Conservation (phyloP, 2,888 invertebrate genomes). For the Meteorus cinctellus region DNA sequence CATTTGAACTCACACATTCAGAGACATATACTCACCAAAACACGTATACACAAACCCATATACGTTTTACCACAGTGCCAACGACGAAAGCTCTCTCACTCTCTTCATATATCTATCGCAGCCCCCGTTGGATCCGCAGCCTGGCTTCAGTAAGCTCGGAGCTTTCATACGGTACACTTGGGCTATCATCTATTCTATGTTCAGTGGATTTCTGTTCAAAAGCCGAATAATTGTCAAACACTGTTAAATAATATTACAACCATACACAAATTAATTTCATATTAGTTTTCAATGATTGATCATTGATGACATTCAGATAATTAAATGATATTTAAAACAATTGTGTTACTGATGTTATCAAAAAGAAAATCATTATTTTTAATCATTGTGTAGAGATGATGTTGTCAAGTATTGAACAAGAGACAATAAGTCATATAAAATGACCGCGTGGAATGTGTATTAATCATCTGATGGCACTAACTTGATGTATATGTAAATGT, state of each 20-base stretch:
- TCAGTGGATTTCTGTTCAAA: not conserved
- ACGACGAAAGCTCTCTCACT: conserved; percentile 53
- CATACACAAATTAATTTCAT: too few relatives aligned
- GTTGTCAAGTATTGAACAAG: not conserved
- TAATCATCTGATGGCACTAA: not conserved
- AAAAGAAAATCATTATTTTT: not conserved
- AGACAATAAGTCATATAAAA: not conserved
- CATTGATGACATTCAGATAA: not conserved
- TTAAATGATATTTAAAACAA: not conserved
- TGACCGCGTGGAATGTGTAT: not conserved
- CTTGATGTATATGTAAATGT: not conserved
- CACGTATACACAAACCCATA: conserved; percentile 4
- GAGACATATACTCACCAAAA: not conserved
- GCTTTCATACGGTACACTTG: conserved; percentile 65
- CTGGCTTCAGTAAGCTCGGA: conserved; percentile 71
- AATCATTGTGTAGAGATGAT: not conserved
- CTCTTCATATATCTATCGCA: conserved; percentile 42
- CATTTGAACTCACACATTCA: conserved; percentile 50
- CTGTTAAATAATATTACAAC: not conserved
- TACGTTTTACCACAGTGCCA: conserved; percentile 42
- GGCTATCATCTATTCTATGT: not conserved
- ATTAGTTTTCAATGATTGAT: not conserved
- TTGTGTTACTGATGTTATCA: not conserved
- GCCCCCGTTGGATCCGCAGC: conserved; percentile 49
- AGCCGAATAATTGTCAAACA: not conserved